Conservation (phyloP, 2,113 vertebrate genomes). For the Leiothrix lutea region DNA sequence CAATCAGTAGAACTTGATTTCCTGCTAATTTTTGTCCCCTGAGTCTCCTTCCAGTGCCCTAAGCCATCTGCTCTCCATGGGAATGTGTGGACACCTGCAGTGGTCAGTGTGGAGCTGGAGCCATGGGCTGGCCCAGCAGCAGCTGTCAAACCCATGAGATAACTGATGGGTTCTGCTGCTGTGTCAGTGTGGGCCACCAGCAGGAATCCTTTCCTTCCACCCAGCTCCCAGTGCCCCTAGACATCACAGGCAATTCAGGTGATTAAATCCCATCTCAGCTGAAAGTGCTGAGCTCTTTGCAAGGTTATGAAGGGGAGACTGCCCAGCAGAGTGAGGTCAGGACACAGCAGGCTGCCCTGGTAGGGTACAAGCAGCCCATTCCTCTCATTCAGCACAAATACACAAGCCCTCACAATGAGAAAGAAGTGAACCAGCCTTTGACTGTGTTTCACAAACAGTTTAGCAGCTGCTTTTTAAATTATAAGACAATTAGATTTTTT, state of each 20-base stretch:
- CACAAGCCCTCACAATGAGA: not conserved
- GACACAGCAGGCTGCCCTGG: not conserved
- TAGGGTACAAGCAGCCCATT: not conserved
- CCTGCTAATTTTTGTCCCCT: not conserved
- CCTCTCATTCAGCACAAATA: not conserved
- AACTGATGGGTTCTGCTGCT: not conserved
- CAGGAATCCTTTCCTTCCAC: not conserved
- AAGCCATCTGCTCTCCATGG: not conserved
- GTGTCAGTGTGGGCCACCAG: not conserved
- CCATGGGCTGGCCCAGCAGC: not conserved
- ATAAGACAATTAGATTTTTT: not conserved
- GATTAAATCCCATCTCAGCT: not conserved
- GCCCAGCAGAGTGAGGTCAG: fast-evolving
- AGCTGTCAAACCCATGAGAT: not conserved
- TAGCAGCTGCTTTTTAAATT: not conserved
- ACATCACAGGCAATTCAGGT: not conserved
- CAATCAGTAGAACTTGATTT: not conserved
- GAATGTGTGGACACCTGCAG: not conserved
- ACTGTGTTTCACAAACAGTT: not conserved
- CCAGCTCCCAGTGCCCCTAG: not conserved
- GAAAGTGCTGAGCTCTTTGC: not conserved
- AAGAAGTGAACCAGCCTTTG: not conserved
- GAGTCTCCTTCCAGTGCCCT: not conserved
- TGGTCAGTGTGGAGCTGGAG: not conserved
- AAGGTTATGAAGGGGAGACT: not conserved